Percentiles rank a stretch among this genome's conserved stretches.
These are phyloP conservation scores for Scaptomyza tumidula DNA, from an alignment of 2,888 invertebrate species.

Conservation along the genomic window DNA sequence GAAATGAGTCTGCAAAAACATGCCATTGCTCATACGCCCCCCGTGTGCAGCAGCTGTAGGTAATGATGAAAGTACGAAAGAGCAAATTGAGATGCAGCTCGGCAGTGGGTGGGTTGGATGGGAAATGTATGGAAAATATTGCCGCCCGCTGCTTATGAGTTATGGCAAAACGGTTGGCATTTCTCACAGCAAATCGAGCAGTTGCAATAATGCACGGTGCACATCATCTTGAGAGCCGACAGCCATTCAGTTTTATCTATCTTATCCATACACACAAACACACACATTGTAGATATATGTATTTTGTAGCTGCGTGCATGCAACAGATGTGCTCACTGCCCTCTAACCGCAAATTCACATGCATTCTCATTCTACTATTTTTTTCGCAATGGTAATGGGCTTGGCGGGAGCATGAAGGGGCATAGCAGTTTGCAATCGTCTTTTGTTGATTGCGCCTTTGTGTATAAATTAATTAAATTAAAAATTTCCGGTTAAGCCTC, in stretches of 20 bases:
- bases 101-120: neutral
- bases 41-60: slow-evolving; percentile 7
- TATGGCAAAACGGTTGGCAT: slow-evolving; percentile 55
- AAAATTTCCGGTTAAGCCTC: slow-evolving; percentile 84
- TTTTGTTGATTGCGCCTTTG: slow-evolving; percentile 81
- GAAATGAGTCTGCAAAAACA: slow-evolving; percentile 2
- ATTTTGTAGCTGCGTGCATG: slow-evolving; percentile 21
- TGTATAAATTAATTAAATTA: slow-evolving; percentile 84
- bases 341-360: slow-evolving; percentile 55
- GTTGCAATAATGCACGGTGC: slow-evolving; percentile 25
- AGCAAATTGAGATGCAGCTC: slow-evolving; percentile 16
- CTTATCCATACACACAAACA: neutral
- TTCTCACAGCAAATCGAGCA: slow-evolving; percentile 57
- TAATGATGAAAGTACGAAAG: neutral
- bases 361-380: slow-evolving; percentile 6
- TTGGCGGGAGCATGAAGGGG: neutral
- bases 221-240: slow-evolving; percentile 40
- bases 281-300: neutral
- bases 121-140: no score
- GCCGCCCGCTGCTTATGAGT: slow-evolving; percentile 48
- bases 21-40: slow-evolving; percentile 30
- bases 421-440: slow-evolving; percentile 42
- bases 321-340: slow-evolving; percentile 56
- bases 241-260: slow-evolving; percentile 33
- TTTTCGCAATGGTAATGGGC: slow-evolving; percentile 1